A percentile compares a stretch with the other conserved stretches of the same genome.
Evolutionary conservation across 2,113 vertebrate species (phyloP).

Genomic region (Sapayoa aenigma): DNA sequence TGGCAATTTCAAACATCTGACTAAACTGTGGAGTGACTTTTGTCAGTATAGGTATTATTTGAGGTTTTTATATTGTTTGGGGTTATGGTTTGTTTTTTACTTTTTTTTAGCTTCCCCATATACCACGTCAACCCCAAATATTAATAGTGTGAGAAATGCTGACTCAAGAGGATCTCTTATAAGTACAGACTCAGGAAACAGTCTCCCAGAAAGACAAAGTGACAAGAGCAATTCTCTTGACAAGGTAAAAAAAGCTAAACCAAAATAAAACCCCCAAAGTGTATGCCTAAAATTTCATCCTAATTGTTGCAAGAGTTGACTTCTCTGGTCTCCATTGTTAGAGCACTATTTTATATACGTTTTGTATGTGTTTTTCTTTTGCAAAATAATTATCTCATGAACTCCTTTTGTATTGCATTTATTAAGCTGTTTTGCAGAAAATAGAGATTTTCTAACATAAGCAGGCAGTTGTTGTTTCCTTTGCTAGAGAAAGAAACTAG

Average conservation of each 20-base stretch:
- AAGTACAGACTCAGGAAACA: constrained; percentile 93
- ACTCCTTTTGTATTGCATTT: not conserved
- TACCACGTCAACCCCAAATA: constrained; percentile 87
- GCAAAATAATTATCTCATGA: not conserved
- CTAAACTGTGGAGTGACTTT: not conserved
- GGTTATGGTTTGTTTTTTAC: not conserved
- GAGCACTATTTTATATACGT: not conserved
- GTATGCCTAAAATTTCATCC: not conserved
- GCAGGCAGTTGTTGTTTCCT: not conserved
- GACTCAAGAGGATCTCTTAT: constrained; percentile 95
- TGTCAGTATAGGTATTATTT: not conserved
- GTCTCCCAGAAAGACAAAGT: constrained; percentile 84
- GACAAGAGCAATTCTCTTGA: constrained; percentile 92
- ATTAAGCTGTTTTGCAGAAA: not conserved
- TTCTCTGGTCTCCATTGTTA: not conserved
- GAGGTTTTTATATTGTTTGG: not conserved
- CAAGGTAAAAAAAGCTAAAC: constrained; percentile 80
- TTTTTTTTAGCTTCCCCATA: constrained; percentile 86
- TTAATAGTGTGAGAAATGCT: constrained; percentile 87
- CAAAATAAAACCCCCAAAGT: not conserved
- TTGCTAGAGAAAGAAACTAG: not conserved
- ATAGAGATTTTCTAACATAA: not conserved
- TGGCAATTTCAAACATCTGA: not conserved
- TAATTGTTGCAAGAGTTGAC: not conserved
- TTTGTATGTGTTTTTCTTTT: not conserved